Evolutionary conservation across 2,888 invertebrate genomes (phyloP), one percentile per base, ranked within the genome.

Genomic region (Cheilosia urbana): DNA sequence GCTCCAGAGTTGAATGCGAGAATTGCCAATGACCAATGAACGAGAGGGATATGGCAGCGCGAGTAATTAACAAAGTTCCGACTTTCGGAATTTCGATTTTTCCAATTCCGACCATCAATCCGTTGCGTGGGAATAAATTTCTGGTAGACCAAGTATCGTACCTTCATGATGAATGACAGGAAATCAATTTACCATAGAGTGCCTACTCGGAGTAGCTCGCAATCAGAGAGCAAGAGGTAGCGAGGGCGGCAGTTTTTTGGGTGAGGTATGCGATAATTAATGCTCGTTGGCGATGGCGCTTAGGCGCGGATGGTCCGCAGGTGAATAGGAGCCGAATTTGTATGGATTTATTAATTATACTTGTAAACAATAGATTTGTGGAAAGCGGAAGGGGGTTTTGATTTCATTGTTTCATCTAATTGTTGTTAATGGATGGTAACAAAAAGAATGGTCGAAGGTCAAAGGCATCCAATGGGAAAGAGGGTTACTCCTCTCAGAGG

Each of bases 81-180:
- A 85, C 81, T 77, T 75, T 69, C 63, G 65, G 58, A 60, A 69
- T 58, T 49, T 78, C 21, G 55, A 62, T 78, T 73, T 68, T 30
- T 40, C 21, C 58, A 75, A 27, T 58, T 37, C 3, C n/a, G 13
- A 55, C 13, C 55, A 21, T 66, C 66, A 27, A 55, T 27, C 17
- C 40, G 30, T 45, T 76, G 85, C 85, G 85, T 85, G 85, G 85
- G 85, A 85, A 82, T 78, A 45, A 19, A 68, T 79, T 37, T 55
- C 45, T 1, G 13, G 47, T 37, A 49, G 60, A 2, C 24, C 40
- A n/a, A n/a, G 15, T 27, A 27, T 27, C 17, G 30, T 30, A 42
- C n/a, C 24, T 57, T 24, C 53, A 84, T 81, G 85, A 85, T 85
- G 62, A 68, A 85, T 80, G 85, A 81, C 60, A 63, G 66, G 77